phyloP scores from a whole-genome alignment of 2,113 vertebrate genomes.

The Aphyosemion australe region DNA sequence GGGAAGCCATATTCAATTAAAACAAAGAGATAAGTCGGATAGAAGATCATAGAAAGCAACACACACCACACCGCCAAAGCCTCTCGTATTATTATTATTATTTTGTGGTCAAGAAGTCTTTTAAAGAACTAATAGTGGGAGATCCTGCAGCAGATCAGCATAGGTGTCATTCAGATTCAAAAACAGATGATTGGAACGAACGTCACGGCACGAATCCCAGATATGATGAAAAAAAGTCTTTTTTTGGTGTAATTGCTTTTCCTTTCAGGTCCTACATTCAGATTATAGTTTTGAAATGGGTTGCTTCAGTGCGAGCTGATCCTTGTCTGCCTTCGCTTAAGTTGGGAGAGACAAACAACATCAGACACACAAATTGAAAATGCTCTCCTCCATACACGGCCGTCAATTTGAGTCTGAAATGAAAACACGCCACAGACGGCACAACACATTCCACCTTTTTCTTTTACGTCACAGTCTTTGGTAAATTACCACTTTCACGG shows the following conservation, averaged over 20 bases:
- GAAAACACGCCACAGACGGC: background rate
- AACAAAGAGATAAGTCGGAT: constrained; percentile 50
- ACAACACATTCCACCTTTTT: constrained; percentile 19
- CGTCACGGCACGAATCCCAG: too few relatives aligned
- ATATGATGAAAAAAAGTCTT: background rate
- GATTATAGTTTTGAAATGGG: constrained; percentile 13
- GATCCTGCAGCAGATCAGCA: constrained; percentile 18
- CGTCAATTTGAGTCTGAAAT: constrained; percentile 3
- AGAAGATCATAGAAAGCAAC: constrained; percentile 39
- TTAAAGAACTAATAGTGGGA: constrained; percentile 15
- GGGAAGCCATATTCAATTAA: constrained; percentile 52
- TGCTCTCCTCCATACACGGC: background rate
- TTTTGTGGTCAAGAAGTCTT: background rate
- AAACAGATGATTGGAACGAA: background rate
- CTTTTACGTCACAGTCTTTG: constrained; percentile 28
- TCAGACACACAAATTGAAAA: constrained; percentile 16
- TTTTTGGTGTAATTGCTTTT: constrained; percentile 14
- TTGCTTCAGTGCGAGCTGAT: constrained; percentile 12
- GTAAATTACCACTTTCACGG: constrained; percentile 37
- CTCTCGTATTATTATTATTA: background rate
- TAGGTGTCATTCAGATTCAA: background rate
- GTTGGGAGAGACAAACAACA: constrained; percentile 6
- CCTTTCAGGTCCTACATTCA: constrained; percentile 15
- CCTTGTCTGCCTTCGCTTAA: constrained; percentile 1
- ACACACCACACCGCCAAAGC: constrained; percentile 22